Base-by-base conservation (phyloP, 2,113 vertebrate genomes). In the Anolis carolinensis region DNA sequence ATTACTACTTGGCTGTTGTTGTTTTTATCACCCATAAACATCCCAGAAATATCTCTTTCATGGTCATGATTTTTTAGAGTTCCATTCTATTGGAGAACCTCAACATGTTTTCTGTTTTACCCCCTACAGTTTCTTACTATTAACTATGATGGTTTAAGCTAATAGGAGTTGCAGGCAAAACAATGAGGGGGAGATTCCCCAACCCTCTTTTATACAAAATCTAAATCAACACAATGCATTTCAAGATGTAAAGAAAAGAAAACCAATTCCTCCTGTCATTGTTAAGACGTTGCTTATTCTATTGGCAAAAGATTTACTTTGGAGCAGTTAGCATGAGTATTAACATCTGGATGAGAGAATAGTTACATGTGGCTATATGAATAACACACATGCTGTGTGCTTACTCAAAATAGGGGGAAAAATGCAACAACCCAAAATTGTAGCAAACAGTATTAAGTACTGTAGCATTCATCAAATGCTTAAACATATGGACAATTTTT, bases 401-500 rank as follows among this genome's bases (percentile, higher is more conserved):
- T 39, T 50, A 65, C 36, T 44, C 30, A 7, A 59, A 63, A 59
- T 36, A 79, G 34, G 23, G 44, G 13, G 25, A 25, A 39, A 13
- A 11, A 59, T 59, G 55, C 55, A 59, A 68, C 23, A 50, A 76
- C 25, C 34, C 7, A 39, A 36, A 76, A 67, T 90, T 67, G 30
- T 84, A 93, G 70, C 89, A 90, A 86, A 92, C 79, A 63, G 79
- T 71, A 89, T 86, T 72, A 68, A 79, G 86, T 86, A 83, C 89
- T 89, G 90, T 91, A 89, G 88, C 90, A 88, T 91, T 94, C 90
- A 87, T 92, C 85, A 91, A 91, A 93, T 92, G 79, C 89, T 86
- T 93, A 91, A 93, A 91, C 65, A 65, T 63, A 39, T 34, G 90
- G 90, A 87, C 85, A 44, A 88, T 81, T 80, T 44, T 27, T 74